These are phyloP conservation scores for Exaiptasia diaphana DNA, from an alignment of 64 coral and sea anemone genomes.

Conservation along the genomic window DNA sequence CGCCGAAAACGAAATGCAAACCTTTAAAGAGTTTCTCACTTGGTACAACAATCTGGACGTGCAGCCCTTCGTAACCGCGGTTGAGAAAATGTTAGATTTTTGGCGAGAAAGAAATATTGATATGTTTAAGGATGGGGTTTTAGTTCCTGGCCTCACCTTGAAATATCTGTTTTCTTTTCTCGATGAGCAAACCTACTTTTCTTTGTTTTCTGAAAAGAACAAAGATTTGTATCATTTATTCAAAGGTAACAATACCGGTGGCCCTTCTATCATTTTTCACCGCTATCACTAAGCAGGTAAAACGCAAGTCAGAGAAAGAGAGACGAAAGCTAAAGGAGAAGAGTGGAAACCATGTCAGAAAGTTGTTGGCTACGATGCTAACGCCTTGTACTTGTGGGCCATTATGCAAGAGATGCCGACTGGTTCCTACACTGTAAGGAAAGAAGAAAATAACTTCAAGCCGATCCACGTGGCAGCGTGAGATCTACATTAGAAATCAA, in stretches of 20 bases:
- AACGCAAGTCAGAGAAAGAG: not conserved
- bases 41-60: conserved; percentile 24
- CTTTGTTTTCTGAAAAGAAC: not conserved
- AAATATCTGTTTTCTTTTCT: conserved; percentile 2
- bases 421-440: too few species aligned
- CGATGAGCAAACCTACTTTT: not conserved
- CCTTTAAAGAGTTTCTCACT: not conserved
- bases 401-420: too few species aligned
- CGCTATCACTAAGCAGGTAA: too few species aligned
- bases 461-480: not conserved
- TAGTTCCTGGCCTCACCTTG: not conserved
- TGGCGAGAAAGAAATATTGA: conserved; percentile 5
- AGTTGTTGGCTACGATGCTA: too few species aligned
- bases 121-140: conserved; percentile 5
- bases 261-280: not conserved
- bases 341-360: not conserved
- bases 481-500: not conserved
- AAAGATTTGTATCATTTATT: not conserved
- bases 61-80: not conserved
- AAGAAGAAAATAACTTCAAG: not conserved
- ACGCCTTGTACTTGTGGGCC: too few species aligned
- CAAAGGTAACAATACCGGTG: not conserved
- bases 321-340: not conserved
- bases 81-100: conserved; percentile 11
- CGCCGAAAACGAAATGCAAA: not conserved